phyloP scores from a whole-genome alignment of 2,888 invertebrate species.

The Drosophila quinaria region DNA sequence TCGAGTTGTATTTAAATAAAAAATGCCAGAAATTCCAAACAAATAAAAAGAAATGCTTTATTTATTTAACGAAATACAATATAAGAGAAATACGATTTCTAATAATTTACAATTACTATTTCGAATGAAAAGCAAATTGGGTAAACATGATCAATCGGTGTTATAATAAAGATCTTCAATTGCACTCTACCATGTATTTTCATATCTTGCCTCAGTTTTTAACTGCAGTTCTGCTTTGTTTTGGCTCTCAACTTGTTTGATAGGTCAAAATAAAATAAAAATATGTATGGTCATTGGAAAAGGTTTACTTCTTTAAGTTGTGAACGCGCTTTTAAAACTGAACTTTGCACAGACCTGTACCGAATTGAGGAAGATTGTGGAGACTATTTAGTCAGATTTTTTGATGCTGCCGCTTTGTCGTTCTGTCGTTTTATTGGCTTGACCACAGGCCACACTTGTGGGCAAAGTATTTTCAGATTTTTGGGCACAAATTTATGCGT shows the following conservation, averaged over 20 bases:
- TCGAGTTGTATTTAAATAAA: too few relatives aligned
- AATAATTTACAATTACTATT: too few relatives aligned
- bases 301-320: neutral
- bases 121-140: too few relatives aligned
- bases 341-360: slow-evolving; percentile 31
- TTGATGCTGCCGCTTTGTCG: slow-evolving; percentile 23
- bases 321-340: slow-evolving; percentile 23
- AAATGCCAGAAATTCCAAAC: too few relatives aligned
- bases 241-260: neutral
- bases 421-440: slow-evolving; percentile 56
- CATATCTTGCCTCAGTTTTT: neutral
- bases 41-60: too few relatives aligned
- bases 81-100: too few relatives aligned
- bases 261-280: neutral
- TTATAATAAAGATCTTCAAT: neutral
- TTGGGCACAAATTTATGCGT: slow-evolving; percentile 66
- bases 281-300: neutral
- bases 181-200: neutral
- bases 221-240: too few relatives aligned
- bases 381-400: slow-evolving; percentile 44
- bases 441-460: slow-evolving; percentile 60
- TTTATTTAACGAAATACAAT: too few relatives aligned
- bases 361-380: slow-evolving; percentile 14
- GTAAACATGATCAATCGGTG: too few relatives aligned
- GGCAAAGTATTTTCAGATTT: slow-evolving; percentile 55